phyloP scores from a whole-genome alignment of 2,113 vertebrate species.

The Daboia siamensis region DNA sequence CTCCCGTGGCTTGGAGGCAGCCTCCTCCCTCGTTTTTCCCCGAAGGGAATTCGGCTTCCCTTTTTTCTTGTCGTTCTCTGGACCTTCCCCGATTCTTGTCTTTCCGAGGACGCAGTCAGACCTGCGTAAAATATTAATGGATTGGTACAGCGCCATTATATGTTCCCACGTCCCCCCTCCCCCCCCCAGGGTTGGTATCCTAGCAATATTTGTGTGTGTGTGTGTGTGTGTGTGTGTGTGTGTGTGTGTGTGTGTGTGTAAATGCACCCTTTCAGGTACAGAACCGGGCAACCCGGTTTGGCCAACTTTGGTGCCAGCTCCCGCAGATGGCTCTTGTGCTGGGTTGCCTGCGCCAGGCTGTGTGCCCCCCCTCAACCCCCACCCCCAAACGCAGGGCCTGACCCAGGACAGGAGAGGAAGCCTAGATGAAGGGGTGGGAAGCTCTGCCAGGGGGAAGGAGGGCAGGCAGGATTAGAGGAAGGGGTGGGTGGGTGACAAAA shows the following conservation, averaged over 20 bases:
- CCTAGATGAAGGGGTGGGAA: not conserved
- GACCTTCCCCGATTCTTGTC: not conserved
- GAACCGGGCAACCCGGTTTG: not conserved
- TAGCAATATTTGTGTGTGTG: too few relatives aligned
- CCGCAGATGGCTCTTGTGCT: not conserved
- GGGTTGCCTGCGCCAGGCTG: not conserved
- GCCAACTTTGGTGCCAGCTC: not conserved
- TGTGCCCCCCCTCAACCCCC: too few relatives aligned
- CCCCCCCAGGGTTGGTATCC: not conserved
- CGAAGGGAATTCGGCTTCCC: not conserved
- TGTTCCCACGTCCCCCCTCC: not conserved
- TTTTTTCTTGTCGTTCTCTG: not conserved
- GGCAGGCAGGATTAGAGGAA: not conserved
- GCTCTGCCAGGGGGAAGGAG: not conserved
- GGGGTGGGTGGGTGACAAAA: rapidly evolving
- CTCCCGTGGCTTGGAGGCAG: not conserved
- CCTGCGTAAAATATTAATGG: slow-evolving; percentile 9
- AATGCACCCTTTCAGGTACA: not conserved
- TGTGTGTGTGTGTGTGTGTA: too few relatives aligned
- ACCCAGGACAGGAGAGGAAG: not conserved
- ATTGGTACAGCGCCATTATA: not conserved
- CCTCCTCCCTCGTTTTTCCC: not conserved
- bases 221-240: too few relatives aligned
- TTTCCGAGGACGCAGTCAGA: not conserved
- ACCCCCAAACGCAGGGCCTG: not conserved